phyloP scores from a whole-genome alignment of 2,888 invertebrate genomes.

The Agonopterix arenella region DNA sequence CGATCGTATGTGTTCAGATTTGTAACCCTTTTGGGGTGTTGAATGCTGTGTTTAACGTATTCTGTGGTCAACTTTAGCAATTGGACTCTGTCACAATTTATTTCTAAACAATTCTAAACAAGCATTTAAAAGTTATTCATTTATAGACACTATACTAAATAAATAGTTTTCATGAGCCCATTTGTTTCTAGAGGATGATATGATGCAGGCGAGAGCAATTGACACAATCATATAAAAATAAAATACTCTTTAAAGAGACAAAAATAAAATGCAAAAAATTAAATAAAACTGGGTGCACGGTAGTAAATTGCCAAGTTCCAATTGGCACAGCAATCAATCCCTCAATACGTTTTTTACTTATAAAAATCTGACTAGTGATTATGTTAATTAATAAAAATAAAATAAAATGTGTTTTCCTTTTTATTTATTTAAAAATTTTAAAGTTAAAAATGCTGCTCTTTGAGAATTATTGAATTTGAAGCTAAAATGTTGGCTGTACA shows the following conservation, averaged over 20 bases:
- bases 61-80: too few relatives aligned
- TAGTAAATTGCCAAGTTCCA: too few relatives aligned
- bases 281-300: too few relatives aligned
- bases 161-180: not conserved
- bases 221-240: too few relatives aligned
- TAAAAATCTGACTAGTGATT: conserved; percentile 30
- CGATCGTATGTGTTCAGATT: conserved; percentile 65
- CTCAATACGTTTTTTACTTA: conserved; percentile 30
- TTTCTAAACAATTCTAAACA: too few relatives aligned
- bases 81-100: too few relatives aligned
- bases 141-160: not conserved
- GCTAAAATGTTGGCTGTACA: conserved; percentile 64
- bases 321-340: conserved; percentile 24
- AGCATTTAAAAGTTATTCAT: too few relatives aligned
- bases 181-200: too few relatives aligned
- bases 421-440: conserved; percentile 1
- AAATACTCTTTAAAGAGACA: too few relatives aligned
- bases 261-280: too few relatives aligned
- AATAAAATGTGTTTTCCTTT: not conserved
- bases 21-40: conserved; percentile 41
- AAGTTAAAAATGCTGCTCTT: conserved; percentile 10
- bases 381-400: conserved; percentile 19
- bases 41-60: conserved; percentile 28
- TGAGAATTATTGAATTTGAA: conserved; percentile 34
- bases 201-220: too few relatives aligned